Conservation (phyloP, 2,888 invertebrate species). For the Cacoxenus indagator region DNA sequence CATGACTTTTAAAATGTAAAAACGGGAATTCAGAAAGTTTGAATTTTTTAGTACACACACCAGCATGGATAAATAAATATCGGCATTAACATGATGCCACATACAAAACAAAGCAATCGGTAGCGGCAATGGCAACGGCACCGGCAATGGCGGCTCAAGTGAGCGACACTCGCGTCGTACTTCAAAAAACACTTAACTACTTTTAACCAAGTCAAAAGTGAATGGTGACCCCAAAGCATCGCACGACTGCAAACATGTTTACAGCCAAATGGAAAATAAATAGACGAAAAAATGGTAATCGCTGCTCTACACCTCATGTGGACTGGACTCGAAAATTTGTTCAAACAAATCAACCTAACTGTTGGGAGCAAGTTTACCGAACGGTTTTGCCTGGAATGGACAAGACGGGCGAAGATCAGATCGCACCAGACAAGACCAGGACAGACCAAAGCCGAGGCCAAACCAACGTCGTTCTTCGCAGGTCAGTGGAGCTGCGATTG, state of each 20-base stretch:
- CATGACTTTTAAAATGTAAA: constrained; percentile 58
- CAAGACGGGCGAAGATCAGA: background rate
- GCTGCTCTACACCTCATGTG: background rate
- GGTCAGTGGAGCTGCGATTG: constrained; percentile 3
- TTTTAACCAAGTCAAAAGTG: constrained; percentile 63
- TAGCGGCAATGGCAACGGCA: constrained; percentile 7
- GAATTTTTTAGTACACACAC: background rate
- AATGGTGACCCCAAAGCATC: constrained; percentile 42
- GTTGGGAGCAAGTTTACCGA: background rate
- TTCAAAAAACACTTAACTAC: constrained; percentile 63
- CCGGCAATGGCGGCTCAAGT: no score
- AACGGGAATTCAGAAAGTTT: background rate
- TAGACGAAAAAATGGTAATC: constrained; percentile 9
- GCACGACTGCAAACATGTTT: constrained; percentile 7
- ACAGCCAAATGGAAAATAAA: constrained; percentile 4
- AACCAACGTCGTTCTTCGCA: background rate
- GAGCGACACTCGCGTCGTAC: constrained; percentile 53
- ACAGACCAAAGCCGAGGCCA: background rate
- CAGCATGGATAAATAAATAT: background rate
- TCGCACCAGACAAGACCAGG: background rate
- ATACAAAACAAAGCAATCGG: constrained; percentile 32
- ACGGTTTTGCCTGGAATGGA: background rate
- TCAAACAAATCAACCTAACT: constrained; percentile 3
- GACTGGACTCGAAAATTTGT: constrained; percentile 15
- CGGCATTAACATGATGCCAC: constrained; percentile 3